Conservation (phyloP, 2,888 invertebrate species). For the Metacarcinus magister region DNA sequence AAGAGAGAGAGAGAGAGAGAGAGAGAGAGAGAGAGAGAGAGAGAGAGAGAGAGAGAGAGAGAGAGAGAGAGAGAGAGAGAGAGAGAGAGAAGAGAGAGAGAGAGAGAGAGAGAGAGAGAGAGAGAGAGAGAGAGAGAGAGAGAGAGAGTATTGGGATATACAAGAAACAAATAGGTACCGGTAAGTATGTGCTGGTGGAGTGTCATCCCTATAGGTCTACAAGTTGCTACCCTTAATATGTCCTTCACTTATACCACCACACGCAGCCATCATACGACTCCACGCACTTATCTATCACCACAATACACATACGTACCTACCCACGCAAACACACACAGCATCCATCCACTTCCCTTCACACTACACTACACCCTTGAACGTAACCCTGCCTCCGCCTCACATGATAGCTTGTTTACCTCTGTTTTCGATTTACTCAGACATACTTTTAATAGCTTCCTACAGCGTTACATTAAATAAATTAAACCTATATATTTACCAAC, state of each 20-base stretch:
- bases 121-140: neutral
- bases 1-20: conserved; percentile 26
- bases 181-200: neutral
- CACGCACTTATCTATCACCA: neutral
- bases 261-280: neutral
- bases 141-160: too few species aligned
- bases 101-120: conserved; percentile 37
- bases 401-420: neutral
- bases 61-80: conserved; percentile 57
- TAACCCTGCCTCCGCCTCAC: neutral
- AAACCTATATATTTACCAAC: neutral
- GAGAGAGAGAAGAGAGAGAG: conserved; percentile 57
- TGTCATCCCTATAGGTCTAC: neutral
- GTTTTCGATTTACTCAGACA: neutral
- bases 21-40: conserved; percentile 19
- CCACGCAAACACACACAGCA: neutral
- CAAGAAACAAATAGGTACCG: neutral
- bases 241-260: neutral
- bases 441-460: neutral
- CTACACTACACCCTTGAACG: neutral
- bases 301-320: neutral
- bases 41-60: conserved; percentile 57
- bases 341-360: neutral
- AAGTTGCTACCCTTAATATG: neutral
- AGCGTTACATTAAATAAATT: neutral